A percentile compares a stretch with the other conserved stretches of the same genome.
Conservation (phyloP, 1,140 invertebrate species). For the Tetramorium alpestre region DNA sequence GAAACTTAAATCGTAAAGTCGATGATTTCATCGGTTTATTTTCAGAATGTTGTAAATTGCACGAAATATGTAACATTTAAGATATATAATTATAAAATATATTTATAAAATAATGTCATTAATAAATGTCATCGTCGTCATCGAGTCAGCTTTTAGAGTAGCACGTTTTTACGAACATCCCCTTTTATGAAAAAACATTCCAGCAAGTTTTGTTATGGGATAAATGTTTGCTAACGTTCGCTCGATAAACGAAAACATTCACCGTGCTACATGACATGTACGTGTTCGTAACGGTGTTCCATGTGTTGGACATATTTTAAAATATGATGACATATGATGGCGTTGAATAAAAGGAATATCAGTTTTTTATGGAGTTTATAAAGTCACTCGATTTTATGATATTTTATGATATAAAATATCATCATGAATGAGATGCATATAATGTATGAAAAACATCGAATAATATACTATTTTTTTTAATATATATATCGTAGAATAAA, state of each 20-base stretch:
- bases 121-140: background rate
- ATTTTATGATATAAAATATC: background rate
- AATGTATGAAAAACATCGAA: background rate
- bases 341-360: background rate
- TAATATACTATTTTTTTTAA: background rate
- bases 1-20: background rate
- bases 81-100: no score
- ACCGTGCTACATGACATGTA: background rate
- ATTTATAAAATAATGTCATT: background rate
- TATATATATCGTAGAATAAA: background rate
- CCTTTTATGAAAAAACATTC: background rate
- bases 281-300: background rate
- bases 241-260: constrained; percentile 11
- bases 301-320: background rate
- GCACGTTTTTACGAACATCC: background rate
- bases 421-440: background rate
- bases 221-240: constrained; percentile 4
- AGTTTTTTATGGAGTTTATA: background rate
- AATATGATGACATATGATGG: background rate
- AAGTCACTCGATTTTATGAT: background rate
- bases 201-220: background rate
- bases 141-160: background rate
- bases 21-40: background rate
- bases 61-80: background rate
- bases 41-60: background rate